Evolutionary conservation across 2,888 invertebrate genomes (phyloP).

Genomic region (Melanophora roralis): DNA sequence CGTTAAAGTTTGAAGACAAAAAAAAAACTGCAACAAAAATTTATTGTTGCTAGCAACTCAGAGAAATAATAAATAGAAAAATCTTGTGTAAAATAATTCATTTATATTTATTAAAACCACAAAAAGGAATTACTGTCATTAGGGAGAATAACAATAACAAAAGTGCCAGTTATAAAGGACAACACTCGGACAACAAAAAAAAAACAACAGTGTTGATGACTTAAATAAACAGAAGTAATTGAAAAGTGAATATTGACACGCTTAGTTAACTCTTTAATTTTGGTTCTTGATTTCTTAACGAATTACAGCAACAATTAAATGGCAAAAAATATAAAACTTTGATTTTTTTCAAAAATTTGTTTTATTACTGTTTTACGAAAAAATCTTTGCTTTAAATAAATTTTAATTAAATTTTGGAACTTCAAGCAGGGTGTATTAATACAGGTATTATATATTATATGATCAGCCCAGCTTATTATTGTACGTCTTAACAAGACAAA

Average conservation of each 20-base stretch:
- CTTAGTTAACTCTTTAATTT: conserved; percentile 12
- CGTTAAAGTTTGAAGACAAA: conserved; percentile 17
- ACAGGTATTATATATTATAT: no score
- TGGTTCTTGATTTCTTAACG: conserved; percentile 43
- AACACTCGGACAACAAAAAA: background rate
- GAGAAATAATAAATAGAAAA: background rate
- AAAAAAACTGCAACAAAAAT: conserved; percentile 21
- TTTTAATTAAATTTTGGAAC: no score
- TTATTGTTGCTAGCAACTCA: background rate
- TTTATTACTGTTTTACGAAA: no score
- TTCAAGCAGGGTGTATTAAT: no score
- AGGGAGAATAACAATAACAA: background rate
- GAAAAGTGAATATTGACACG: background rate
- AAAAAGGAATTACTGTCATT: background rate
- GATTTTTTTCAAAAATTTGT: no score
- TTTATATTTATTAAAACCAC: conserved; percentile 31
- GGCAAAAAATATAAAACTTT: background rate
- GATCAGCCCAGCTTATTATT: no score
- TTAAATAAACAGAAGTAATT: conserved; percentile 33
- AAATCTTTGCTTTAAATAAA: no score
- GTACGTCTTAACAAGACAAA: no score
- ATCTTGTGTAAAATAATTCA: conserved; percentile 37
- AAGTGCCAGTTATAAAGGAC: background rate
- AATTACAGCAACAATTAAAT: conserved; percentile 23
- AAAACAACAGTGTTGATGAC: conserved; percentile 50